phyloP scores from a whole-genome alignment of 1,140 invertebrate genomes.

The Chironomus tepperi region DNA sequence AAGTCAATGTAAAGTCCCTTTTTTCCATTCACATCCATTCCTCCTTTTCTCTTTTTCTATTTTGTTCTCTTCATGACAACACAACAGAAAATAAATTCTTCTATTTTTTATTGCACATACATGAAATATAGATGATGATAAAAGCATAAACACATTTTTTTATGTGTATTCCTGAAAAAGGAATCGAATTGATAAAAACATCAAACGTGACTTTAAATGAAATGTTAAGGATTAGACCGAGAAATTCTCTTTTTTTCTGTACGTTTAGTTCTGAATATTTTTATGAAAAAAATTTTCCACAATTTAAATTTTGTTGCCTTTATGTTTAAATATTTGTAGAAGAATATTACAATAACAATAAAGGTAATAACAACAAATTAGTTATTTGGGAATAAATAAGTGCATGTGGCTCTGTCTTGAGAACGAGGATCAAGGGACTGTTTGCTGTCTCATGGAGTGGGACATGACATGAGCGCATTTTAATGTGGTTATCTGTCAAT shows the following conservation, averaged over 20 bases:
- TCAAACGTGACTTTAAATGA: conserved; percentile 17
- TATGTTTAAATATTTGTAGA: conserved; percentile 14
- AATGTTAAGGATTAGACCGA: conserved; percentile 16
- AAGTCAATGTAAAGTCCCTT: background rate
- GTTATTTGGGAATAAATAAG: background rate
- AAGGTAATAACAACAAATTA: conserved; percentile 15
- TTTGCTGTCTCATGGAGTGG: too few relatives aligned
- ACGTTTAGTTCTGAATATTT: too few relatives aligned
- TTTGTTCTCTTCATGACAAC: too few relatives aligned
- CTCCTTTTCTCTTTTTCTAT: background rate
- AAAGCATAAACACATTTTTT: background rate
- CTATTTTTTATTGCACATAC: conserved; percentile 13
- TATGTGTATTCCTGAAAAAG: background rate
- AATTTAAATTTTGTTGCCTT: background rate
- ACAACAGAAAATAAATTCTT: too few relatives aligned
- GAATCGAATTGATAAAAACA: conserved; percentile 21
- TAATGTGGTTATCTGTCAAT: too few relatives aligned
- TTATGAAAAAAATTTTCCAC: background rate
- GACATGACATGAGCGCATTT: too few relatives aligned
- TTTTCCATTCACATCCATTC: conserved; percentile 15
- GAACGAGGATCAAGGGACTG: too few relatives aligned
- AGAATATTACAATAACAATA: background rate
- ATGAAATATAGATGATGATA: background rate
- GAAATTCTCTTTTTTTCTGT: background rate
- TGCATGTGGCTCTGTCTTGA: background rate